Percentiles rank a stretch among this genome's conserved stretches.
Evolutionary conservation across 2,888 invertebrate species (phyloP).

Genomic region (Caenorhabditis sp.): DNA sequence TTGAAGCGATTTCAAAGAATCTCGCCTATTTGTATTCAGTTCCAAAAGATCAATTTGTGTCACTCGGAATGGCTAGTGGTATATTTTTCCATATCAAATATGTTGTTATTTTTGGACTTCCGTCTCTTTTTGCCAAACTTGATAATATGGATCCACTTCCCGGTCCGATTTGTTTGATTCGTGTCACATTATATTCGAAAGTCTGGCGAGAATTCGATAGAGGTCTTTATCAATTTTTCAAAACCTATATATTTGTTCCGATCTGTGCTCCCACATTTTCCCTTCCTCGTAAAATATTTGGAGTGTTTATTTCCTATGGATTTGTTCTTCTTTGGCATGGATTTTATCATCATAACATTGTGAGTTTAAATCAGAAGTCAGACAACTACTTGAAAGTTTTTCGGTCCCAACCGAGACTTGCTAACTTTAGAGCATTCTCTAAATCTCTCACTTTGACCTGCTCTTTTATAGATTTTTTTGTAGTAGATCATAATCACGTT

Average conservation of each 20-base stretch:
- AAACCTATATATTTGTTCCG: slow-evolving; percentile 73
- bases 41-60: slow-evolving; percentile 67
- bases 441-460: no score
- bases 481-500: no score
- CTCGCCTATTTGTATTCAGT: slow-evolving; percentile 43
- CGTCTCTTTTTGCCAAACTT: slow-evolving; percentile 71
- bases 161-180: slow-evolving; percentile 73
- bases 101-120: slow-evolving; percentile 73
- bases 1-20: slow-evolving; percentile 69
- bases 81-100: slow-evolving; percentile 74
- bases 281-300: slow-evolving; percentile 70
- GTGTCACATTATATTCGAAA: slow-evolving; percentile 73
- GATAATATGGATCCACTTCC: slow-evolving; percentile 72
- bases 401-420: no score
- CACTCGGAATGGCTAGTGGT: slow-evolving; percentile 70
- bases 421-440: no score
- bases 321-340: slow-evolving; percentile 74
- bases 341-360: slow-evolving; percentile 71
- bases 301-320: slow-evolving; percentile 71
- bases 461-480: no score
- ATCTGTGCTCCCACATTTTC: slow-evolving; percentile 72
- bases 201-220: slow-evolving; percentile 17
- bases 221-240: slow-evolving; percentile 55
- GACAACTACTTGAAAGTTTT: no score
- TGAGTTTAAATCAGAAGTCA: no score